phyloP scores from a whole-genome alignment of 2,888 invertebrate species.

The Ochlodes sylvanus region DNA sequence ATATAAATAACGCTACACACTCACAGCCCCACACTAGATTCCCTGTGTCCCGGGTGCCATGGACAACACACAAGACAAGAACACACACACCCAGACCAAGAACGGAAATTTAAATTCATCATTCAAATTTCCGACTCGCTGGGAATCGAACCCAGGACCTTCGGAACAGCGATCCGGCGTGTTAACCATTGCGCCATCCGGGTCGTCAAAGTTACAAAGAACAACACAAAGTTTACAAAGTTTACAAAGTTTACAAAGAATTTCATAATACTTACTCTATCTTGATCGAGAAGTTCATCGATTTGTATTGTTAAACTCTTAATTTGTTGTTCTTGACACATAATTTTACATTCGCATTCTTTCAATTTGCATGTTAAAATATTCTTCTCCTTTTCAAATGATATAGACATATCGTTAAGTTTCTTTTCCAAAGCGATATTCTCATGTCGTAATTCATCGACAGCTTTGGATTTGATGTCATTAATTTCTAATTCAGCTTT shows the following conservation, averaged over 20 bases:
- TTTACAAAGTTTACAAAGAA: constrained; percentile 17
- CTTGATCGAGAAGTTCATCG: constrained; percentile 73
- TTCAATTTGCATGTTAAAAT: constrained; percentile 75
- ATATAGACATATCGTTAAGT: constrained; percentile 61
- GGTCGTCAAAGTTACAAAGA: no score
- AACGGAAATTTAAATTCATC: no score
- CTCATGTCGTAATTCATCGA: constrained; percentile 65
- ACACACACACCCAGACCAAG: no score
- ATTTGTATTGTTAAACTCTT: constrained; percentile 81
- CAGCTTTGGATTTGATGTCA: constrained; percentile 59
- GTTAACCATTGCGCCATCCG: no score
- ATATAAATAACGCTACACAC: neutral
- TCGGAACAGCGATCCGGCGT: no score
- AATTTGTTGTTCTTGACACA: constrained; percentile 85
- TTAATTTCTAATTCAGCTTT: constrained; percentile 75
- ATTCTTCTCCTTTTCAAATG: constrained; percentile 79
- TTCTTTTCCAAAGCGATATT: constrained; percentile 67
- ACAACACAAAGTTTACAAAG: no score
- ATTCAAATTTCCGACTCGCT: no score
- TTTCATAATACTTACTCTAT: constrained; percentile 37
- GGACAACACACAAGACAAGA: no score
- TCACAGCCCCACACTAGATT: no score
- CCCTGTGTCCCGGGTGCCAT: no score
- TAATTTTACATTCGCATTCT: constrained; percentile 81
- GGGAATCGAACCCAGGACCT: no score